A percentile compares a stretch with the other conserved stretches of the same genome.
Evolutionary conservation across 2,888 invertebrate genomes (phyloP).

Genomic region (Sesia bembeciformis): DNA sequence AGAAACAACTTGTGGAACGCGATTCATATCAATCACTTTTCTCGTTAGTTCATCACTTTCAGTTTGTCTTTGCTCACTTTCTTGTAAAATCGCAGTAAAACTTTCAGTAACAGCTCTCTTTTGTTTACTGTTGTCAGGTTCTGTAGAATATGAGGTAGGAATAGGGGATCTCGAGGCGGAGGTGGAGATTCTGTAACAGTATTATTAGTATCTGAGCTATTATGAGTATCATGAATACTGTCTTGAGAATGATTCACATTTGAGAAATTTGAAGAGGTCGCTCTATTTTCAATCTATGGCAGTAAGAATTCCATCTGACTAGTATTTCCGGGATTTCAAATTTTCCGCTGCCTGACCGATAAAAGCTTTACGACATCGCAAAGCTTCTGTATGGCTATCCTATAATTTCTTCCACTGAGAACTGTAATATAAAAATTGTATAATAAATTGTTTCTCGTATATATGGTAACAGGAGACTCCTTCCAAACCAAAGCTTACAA

Average conservation of each 20-base stretch:
- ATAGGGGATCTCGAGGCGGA: slow-evolving; percentile 1
- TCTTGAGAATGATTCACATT: neutral
- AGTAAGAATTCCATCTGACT: neutral
- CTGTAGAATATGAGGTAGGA: slow-evolving; percentile 3
- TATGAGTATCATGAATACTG: slow-evolving; percentile 1
- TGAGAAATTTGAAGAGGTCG: neutral
- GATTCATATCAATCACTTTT: slow-evolving; percentile 5
- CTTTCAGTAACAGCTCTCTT: slow-evolving; percentile 5
- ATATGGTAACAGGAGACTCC: neutral
- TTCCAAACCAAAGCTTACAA: neutral
- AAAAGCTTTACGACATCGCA: neutral
- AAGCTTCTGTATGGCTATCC: neutral
- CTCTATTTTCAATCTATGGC: neutral
- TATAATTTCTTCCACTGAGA: neutral
- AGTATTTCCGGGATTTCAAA: neutral
- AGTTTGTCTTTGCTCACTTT: slow-evolving; percentile 8
- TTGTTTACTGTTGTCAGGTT: slow-evolving; percentile 7
- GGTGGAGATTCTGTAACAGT: slow-evolving; percentile 6
- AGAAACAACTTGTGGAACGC: slow-evolving; percentile 16
- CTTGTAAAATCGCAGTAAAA: slow-evolving; percentile 6
- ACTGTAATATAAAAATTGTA: neutral
- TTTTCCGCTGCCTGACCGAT: neutral
- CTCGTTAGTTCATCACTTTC: slow-evolving; percentile 10
- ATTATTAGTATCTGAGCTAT: slow-evolving; percentile 4
- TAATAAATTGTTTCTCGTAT: too few species aligned